Evolutionary conservation across 1,140 invertebrate species (phyloP).

Genomic region (Phymastichus coffea): DNA sequence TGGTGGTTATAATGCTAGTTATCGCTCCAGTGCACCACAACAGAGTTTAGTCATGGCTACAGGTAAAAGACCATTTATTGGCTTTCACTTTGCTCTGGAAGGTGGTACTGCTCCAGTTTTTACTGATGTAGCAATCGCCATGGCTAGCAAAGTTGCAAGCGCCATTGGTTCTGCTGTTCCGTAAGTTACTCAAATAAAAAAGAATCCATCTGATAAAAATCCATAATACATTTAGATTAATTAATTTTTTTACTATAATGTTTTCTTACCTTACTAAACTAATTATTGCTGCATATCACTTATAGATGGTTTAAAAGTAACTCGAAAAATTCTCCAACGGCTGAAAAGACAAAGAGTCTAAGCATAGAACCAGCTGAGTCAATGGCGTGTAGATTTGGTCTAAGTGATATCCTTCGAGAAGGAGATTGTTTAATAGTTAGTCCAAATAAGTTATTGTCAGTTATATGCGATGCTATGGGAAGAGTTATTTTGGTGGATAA

Average conservation of each 20-base stretch:
- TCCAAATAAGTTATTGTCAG: constrained; percentile 77
- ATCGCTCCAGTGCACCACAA: constrained; percentile 73
- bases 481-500: constrained; percentile 84
- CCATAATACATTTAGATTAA: background rate
- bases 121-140: constrained; percentile 84
- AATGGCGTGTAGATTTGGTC: constrained; percentile 73
- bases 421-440: constrained; percentile 74
- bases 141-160: constrained; percentile 84
- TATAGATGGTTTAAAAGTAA: constrained; percentile 58
- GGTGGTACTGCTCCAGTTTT: constrained; percentile 72
- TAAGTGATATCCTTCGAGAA: constrained; percentile 78
- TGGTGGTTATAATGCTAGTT: constrained; percentile 74
- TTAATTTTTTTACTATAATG: constrained; percentile 5
- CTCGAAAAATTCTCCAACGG: constrained; percentile 45
- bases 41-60: constrained; percentile 75
- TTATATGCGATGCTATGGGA: constrained; percentile 82
- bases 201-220: constrained; percentile 1
- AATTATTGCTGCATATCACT: background rate
- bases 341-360: constrained; percentile 48
- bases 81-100: constrained; percentile 88
- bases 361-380: constrained; percentile 61
- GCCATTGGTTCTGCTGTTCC: constrained; percentile 72
- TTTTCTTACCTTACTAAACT: too few species aligned
- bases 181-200: constrained; percentile 61
- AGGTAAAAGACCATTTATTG: constrained; percentile 82